Evolutionary conservation across 2,113 vertebrate genomes (phyloP).

Genomic region (Odontesthes bonariensis): DNA sequence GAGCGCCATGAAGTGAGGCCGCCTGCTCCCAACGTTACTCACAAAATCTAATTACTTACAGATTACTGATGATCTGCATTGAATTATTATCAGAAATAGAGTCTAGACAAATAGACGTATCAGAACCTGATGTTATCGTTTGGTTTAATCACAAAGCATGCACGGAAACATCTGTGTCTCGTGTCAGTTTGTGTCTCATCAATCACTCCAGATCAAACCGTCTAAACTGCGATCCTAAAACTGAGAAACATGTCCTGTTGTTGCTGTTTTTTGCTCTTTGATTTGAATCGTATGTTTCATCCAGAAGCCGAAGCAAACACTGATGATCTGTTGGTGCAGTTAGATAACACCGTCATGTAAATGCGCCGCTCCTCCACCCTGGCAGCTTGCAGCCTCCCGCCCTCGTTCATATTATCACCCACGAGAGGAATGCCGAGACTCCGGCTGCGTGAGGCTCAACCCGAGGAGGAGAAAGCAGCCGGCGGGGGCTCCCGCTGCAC

Average conservation of each 20-base stretch:
- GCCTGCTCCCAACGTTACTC: slow-evolving; percentile 19
- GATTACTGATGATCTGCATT: slow-evolving; percentile 40
- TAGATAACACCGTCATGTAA: slow-evolving; percentile 42
- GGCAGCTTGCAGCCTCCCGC: slow-evolving; percentile 53
- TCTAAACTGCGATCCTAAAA: not conserved
- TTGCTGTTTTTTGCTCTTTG: not conserved
- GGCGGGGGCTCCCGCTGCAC: too few species aligned
- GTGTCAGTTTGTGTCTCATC: not conserved
- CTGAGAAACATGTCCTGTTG: not conserved
- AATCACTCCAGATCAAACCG: not conserved
- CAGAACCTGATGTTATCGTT: not conserved
- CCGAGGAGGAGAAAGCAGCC: slow-evolving; percentile 37
- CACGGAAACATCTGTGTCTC: too few species aligned
- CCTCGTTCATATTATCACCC: slow-evolving; percentile 77
- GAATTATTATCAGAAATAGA: slow-evolving; percentile 35
- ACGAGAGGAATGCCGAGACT: slow-evolving; percentile 81
- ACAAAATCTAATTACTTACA: slow-evolving; percentile 52
- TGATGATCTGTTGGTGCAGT: slow-evolving; percentile 49
- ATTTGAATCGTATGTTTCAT: slow-evolving; percentile 17
- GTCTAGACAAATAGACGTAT: slow-evolving; percentile 27
- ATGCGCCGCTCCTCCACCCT: slow-evolving; percentile 39
- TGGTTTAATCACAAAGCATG: too few species aligned
- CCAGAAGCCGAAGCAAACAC: slow-evolving; percentile 27
- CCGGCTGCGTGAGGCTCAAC: slow-evolving; percentile 57
- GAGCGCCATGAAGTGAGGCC: slow-evolving; percentile 58